phyloP scores from a whole-genome alignment of 2,113 vertebrate species.

The Dasyprocta punctata region DNA sequence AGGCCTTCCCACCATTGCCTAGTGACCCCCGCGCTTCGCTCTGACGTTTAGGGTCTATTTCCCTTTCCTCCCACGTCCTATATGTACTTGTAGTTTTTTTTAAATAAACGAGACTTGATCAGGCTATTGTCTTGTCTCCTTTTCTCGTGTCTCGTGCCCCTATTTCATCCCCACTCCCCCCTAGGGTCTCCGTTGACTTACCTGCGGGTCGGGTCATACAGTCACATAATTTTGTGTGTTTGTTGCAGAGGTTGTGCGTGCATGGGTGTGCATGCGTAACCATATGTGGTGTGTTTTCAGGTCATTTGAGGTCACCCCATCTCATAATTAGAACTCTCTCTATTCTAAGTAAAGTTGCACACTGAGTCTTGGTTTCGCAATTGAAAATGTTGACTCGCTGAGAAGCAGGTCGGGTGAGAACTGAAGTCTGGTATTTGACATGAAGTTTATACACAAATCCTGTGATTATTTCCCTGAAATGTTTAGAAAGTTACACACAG shows the following conservation, averaged over 20 bases:
- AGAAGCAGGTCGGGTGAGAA: not conserved
- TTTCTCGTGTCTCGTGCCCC: too few species aligned
- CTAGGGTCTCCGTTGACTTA: too few species aligned
- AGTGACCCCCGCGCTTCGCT: too few species aligned
- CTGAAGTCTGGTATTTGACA: not conserved
- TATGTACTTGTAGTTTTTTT: too few species aligned
- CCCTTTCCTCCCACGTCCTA: too few species aligned
- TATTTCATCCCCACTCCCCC: too few species aligned
- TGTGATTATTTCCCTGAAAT: not conserved
- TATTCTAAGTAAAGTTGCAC: not conserved
- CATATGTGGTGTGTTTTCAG: not conserved
- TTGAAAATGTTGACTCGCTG: not conserved
- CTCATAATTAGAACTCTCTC: not conserved
- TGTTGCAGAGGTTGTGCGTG: not conserved
- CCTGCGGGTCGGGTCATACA: too few species aligned
- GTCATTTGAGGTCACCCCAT: not conserved
- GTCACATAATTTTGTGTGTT: not conserved
- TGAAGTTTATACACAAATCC: not conserved
- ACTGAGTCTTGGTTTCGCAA: not conserved
- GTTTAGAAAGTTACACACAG: not conserved
- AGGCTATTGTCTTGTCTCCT: too few species aligned
- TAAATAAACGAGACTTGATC: too few species aligned
- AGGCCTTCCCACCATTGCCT: too few species aligned
- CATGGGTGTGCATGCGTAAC: not conserved
- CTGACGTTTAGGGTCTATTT: too few species aligned